Evolutionary conservation across 2,797 vertebrate genomes (phyloP), one percentile per base, ranked within the genome.

Genomic region (Austrolebias charrua): DNA sequence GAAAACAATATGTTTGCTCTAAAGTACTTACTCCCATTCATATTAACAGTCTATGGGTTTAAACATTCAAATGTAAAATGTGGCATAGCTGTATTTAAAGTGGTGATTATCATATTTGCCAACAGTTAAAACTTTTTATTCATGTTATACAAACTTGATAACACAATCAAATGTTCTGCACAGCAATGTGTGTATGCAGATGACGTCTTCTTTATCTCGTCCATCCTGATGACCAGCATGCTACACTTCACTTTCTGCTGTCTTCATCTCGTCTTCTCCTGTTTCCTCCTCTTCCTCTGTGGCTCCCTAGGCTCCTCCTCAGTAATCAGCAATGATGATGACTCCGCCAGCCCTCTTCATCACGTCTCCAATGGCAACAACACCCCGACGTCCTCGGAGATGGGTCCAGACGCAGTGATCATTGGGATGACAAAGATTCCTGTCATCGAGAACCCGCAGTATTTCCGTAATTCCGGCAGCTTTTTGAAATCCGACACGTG

Each of bases 351-450:
- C 89, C 96, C 98, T 40, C 96, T 99, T 79, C 98, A 99, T 87
- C 98, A 99, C 66, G 97, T 99, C 87, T 98, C 98, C 85, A 98
- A 99, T 82, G 98, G 98, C 90, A 99, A 98, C 89, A 98, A 98
- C 85, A 98, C 98, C 57, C 96, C 97, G 0, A 98, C 98, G 51
- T 98, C 97, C 82, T 98, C 96, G 1, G 98, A 99, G 87, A 97
- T 97, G n/a, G 96, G 96, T 73, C 95, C 95, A 55, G 98, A 99
- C 50, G 94, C 96, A 12, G 97, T 99, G 87, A 95, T 99, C 84
- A 99, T 99, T 71, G 97, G 98, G 72, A 98, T 99, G 98, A 99
- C 95, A 45, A 98, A 98, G 93, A 99, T 99, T 82, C 98, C 98
- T 1, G 95, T 99, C 84, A 99, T 99, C 28, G 96, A 99, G 94